phyloP scores from a whole-genome alignment of 37 sponge, comb jelly and placozoan genomes.

The Tethya wilhelma region DNA sequence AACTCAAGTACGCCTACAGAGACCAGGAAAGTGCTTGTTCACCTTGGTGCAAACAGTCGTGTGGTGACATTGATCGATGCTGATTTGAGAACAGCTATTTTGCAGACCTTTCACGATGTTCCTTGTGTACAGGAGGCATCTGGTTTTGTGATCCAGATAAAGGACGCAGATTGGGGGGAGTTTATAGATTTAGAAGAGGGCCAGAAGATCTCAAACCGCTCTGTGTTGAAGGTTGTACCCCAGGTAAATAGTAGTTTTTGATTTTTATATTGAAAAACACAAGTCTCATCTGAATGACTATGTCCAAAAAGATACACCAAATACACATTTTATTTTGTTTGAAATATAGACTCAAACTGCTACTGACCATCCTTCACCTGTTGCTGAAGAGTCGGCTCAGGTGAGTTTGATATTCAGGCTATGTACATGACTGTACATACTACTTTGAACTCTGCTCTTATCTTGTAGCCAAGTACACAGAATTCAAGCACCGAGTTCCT shows the following conservation, averaged over 20 bases:
- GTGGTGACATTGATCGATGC: neutral
- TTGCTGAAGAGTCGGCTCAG: too few relatives aligned
- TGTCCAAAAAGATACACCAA: too few relatives aligned
- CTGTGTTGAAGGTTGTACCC: neutral
- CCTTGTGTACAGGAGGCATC: neutral
- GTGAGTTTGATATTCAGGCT: too few relatives aligned
- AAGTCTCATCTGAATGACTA: too few relatives aligned
- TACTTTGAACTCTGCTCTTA: too few relatives aligned
- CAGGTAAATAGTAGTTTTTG: neutral
- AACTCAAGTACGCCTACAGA: too few relatives aligned
- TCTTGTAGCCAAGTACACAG: too few relatives aligned
- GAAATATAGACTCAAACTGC: too few relatives aligned
- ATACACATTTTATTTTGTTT: too few relatives aligned
- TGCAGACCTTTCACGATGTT: neutral
- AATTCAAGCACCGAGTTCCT: too few relatives aligned
- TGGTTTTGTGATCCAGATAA: neutral
- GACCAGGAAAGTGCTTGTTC: neutral
- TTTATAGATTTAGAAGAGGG: neutral
- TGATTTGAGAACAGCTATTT: neutral
- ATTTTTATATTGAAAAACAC: neutral
- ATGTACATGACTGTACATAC: too few relatives aligned
- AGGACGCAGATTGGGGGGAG: slow-evolving; percentile 17
- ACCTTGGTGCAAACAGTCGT: neutral
- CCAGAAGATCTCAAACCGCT: neutral
- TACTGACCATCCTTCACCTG: too few relatives aligned